A percentile compares a stretch with the other conserved stretches of the same genome.
Conservation (phyloP, 2,113 vertebrate species). For the Trematocara zebra region DNA sequence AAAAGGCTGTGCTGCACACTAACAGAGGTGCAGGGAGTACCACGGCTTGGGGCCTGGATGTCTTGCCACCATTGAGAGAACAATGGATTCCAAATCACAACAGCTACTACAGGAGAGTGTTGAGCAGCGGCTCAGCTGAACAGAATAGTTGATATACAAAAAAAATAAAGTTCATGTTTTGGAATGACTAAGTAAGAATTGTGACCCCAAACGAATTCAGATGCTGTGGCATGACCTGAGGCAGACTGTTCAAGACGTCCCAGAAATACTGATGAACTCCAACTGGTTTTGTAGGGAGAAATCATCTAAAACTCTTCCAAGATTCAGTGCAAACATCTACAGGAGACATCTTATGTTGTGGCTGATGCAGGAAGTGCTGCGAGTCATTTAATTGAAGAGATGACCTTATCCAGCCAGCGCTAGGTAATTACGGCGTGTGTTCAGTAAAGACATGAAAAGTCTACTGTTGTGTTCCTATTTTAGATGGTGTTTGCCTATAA, state of each 20-base stretch:
- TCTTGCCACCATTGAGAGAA: not conserved
- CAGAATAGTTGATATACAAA: not conserved
- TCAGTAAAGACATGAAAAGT: not conserved
- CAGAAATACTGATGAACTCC: not conserved
- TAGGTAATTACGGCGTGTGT: not conserved
- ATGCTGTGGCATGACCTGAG: not conserved
- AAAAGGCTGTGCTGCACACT: not conserved
- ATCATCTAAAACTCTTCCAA: not conserved
- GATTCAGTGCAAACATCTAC: not conserved
- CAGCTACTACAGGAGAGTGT: accelerated
- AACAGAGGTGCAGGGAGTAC: not conserved
- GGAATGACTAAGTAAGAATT: not conserved
- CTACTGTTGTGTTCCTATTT: not conserved
- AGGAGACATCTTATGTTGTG: not conserved
- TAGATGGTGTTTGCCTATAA: not conserved
- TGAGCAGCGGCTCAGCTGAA: not conserved
- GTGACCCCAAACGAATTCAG: not conserved
- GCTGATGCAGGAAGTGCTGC: not conserved
- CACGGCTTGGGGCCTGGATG: not conserved
- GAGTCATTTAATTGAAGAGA: not conserved
- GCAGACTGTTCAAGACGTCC: not conserved
- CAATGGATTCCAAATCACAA: not conserved
- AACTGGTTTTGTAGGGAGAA: not conserved
- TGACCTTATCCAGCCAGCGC: not conserved
- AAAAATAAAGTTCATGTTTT: not conserved